Base-by-base conservation (phyloP, 1,140 invertebrate genomes). In the Drosophila mauritiana region DNA sequence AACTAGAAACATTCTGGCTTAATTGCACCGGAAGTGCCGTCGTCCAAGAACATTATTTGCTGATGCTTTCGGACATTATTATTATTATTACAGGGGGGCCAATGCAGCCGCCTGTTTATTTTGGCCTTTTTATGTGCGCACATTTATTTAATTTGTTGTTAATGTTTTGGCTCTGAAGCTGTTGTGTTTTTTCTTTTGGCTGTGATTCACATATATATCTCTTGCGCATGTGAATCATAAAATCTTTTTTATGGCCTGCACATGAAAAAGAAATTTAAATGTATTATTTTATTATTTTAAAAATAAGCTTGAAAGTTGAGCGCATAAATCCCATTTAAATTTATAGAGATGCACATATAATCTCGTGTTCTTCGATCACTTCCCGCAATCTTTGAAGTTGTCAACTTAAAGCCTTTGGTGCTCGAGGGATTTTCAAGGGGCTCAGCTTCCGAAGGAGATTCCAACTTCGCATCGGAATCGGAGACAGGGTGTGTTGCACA, bases 11-110 rank as follows among this genome's bases (percentile, higher is more conserved):
- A 52, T 64, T 68, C 39, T 31, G 51, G 25, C 62, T 82, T 88
- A 88, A 86, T 86, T 83, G 84, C 83, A 76, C 67, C 75, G 83
- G 83, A 88, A 88, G 79, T 82, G 79, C 67, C 76, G 67, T 88
- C 84, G 88, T 76, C 67, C 31, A 31, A 83, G 56, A 59, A 73
- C 46, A 75, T 48, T 73, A 68, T 61, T 69, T 75, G 40, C 43
- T 42, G 20, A 61, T 56, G 57, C 22, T 68, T 46, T 63, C 52
- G 53, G 67, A 27, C 62, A 57, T 40, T 53, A 56, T 64, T 75
- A 34, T 40, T 52, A 51, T 65, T 75, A 49, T 73, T 56, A 27
- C 70, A 56, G 46, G 37, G 31, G 34, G 25, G n/a, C 7, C 12
- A 17, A 12, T 67, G 72, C 64, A 79, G 40, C 27, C 46, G 58